Evolutionary conservation across 2,888 invertebrate species (phyloP), one percentile per base, ranked within the genome.

Genomic region (Drosophila testacea): DNA sequence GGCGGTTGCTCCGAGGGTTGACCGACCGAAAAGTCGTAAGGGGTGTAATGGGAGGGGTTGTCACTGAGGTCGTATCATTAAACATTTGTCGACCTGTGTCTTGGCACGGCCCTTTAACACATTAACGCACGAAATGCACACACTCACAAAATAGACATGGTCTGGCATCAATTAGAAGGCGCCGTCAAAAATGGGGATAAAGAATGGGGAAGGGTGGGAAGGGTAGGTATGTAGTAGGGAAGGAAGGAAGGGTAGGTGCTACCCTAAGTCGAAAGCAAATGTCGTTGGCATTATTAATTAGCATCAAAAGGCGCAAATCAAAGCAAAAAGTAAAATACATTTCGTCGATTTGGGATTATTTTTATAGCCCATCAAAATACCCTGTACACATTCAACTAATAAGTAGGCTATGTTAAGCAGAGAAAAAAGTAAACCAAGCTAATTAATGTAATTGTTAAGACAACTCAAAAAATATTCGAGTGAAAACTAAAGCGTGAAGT

Each of bases 131-230:
- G 76, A 41, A 60, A 56, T 69, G 62, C 41, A 57, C 41, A 9
- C 32, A 47, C 41, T 13, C 39, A 6, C 32, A 28, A 32, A 1
- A 55, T 27, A 60, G 44, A 56, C 55, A 52, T 16, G 56, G 63
- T 56, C 85, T 78, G 85, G 73, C 73, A 83, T 64, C 73, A 83
- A 83, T 83, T 83, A 83, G 39, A 73, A 38, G 47, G 52, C 65
- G 32, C 28, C 50, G 38, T 38, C 47, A 11, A 51, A 22, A 22
- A 22, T 22, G 22, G 22, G 22, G 22, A 22, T 3, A 34, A 10
- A 30, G n/a, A 0, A 28, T 2, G 46, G 44, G 46, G 11, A 22
- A 22, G 6, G 13, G 39, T 6, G 41, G 41, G 16, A 1, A 1
- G 9, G 4, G 41, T 9, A 42, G 36, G 47, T 7, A 36, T 10